A percentile compares a stretch with the other conserved stretches of the same genome.
Evolutionary conservation across 2,888 invertebrate genomes (phyloP).

Genomic region (Pyrgus malvae): DNA sequence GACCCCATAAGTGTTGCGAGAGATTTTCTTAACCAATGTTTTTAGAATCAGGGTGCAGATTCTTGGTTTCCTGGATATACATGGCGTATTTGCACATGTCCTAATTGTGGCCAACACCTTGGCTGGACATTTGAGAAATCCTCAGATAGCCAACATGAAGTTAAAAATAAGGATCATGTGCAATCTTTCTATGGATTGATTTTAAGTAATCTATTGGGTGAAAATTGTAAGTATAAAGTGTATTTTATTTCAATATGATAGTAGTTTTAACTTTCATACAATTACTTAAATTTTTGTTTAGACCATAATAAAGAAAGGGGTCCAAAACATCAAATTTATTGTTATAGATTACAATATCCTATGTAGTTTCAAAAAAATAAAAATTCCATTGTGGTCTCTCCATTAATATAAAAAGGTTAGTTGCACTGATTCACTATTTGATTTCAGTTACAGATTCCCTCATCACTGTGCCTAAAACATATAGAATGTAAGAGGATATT

Average conservation of each 20-base stretch:
- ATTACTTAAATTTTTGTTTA: no score
- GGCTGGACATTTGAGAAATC: constrained; percentile 83
- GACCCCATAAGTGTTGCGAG: no score
- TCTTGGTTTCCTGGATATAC: constrained; percentile 86
- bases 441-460: constrained; percentile 80
- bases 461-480: constrained; percentile 77
- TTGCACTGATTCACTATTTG: no score
- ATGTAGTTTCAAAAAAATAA: no score
- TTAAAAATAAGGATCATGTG: constrained; percentile 42
- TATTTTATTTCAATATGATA: not conserved
- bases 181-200: constrained; percentile 71
- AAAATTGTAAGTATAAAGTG: constrained; percentile 75
- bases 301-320: no score
- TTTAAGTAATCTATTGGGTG: constrained; percentile 68
- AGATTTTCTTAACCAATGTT: no score
- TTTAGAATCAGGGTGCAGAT: constrained; percentile 78
- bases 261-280: not conserved
- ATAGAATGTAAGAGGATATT: constrained; percentile 52
- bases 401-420: no score
- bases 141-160: constrained; percentile 40
- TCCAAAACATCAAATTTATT: no score
- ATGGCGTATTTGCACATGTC: constrained; percentile 84
- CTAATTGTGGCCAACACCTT: constrained; percentile 82
- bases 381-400: no score
- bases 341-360: not conserved